Evolutionary conservation across 2,888 invertebrate species (phyloP), one percentile per base, ranked within the genome.

Genomic region (Netelia virgata): DNA sequence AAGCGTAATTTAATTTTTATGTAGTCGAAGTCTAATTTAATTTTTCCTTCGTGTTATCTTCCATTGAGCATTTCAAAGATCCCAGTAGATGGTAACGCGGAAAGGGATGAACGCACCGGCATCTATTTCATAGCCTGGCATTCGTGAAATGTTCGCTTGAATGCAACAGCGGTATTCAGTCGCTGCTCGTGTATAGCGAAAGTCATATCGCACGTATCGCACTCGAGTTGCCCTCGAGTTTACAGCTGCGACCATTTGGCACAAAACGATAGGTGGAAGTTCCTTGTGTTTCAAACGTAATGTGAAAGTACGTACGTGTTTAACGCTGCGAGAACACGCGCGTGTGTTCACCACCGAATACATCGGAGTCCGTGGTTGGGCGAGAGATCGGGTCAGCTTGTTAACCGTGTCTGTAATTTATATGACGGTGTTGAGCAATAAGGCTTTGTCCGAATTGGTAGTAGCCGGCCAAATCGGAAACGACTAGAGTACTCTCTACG

Each of bases 201-300:
- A 47, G 14, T 47, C 47, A 47, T 28, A 28, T 28, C 28, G 47
- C 47, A 47, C 47, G 28, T 28, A 28, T 28, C 3, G n/a, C n/a
- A n/a, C n/a, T n/a, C n/a, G n/a, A n/a, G 28, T 28, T 5, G 28
- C 28, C 28, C 28, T 28, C 28, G 28, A 16, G n/a, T 5, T 9
- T 10, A 10, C 23, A 28, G 3, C 55, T 9, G 14, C 41, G 10
- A 55, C 9, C n/a, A 55, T 16, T 16, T 59, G 57, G 47, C 20
- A 59, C 20, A 20, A 73, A 73, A 73, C 43, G 18, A 43, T 72
- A 28, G 3, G 59, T 61, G 72, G 43, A 61, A 59, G 72, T 23
- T 59, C n/a, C 59, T 23, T 20, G 72, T 70, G 16, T n/a, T 3
- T 36, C 36, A 18, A 16, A 20, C 43, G 61, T 61, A 43, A 47